Percentiles rank a stretch among this genome's conserved stretches.
Evolutionary conservation across 2,797 vertebrate species (phyloP).

Genomic region (Urosaurus nigricauda): DNA sequence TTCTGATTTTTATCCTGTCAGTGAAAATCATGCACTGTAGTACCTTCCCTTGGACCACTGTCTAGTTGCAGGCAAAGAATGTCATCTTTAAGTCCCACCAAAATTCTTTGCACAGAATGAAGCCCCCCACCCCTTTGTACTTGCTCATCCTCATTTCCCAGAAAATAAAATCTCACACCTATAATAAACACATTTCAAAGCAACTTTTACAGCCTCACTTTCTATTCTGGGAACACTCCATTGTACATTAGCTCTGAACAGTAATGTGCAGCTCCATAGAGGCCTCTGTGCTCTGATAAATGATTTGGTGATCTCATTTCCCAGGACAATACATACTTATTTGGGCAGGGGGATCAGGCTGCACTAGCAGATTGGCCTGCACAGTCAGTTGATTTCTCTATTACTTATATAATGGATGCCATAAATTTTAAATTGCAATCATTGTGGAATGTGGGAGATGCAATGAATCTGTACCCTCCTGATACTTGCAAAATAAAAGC

Average conservation of each 20-base stretch:
- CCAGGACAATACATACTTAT: slow-evolving; percentile 15
- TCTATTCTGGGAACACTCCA: slow-evolving; percentile 31
- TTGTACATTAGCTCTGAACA: not conserved
- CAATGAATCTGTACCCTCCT: not conserved
- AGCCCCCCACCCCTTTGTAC: not conserved
- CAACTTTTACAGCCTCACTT: slow-evolving; percentile 20
- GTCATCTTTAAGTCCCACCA: not conserved
- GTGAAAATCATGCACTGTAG: not conserved
- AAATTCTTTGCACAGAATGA: slow-evolving; percentile 1
- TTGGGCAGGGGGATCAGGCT: slow-evolving; percentile 6
- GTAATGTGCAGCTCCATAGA: slow-evolving; percentile 19
- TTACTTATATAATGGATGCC: slow-evolving; percentile 30
- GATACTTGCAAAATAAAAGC: not conserved
- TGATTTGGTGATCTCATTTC: slow-evolving; percentile 37
- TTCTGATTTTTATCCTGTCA: not conserved
- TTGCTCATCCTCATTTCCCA: not conserved
- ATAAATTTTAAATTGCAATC: slow-evolving; percentile 31
- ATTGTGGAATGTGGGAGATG: not conserved
- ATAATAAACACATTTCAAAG: slow-evolving; percentile 22
- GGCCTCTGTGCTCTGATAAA: slow-evolving; percentile 12
- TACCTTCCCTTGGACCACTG: not conserved
- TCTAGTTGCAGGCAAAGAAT: not conserved
- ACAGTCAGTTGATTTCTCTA: slow-evolving; percentile 27
- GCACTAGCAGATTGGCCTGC: slow-evolving; percentile 26
- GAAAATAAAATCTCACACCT: slow-evolving; percentile 22